A percentile compares a stretch with the other conserved stretches of the same genome.
These are phyloP conservation scores for Oryzias melastigma DNA, from an alignment of 2,113 vertebrate species.

Conservation along the genomic window DNA sequence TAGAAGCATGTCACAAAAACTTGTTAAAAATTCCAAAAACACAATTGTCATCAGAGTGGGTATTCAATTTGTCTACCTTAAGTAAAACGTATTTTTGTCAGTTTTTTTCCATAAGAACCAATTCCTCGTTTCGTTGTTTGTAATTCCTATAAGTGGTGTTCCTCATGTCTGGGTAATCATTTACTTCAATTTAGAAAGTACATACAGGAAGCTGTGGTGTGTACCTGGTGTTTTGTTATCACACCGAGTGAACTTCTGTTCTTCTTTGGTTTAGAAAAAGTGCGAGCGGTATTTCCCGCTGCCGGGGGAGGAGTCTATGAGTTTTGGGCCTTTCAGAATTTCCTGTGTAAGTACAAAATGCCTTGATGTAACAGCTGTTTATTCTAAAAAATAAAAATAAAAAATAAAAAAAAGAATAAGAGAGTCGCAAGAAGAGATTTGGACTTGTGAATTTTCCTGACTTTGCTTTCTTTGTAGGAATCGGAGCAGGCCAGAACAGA, in stretches of 20 bases:
- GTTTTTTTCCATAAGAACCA: background rate
- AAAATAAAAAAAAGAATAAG: background rate
- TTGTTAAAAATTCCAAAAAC: too few species aligned
- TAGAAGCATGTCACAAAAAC: too few species aligned
- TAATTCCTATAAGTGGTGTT: background rate
- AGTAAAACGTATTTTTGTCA: too few species aligned
- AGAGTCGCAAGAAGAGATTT: background rate
- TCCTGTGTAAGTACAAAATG: constrained; percentile 87
- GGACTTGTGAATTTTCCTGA: background rate
- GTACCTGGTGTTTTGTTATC: constrained; percentile 23
- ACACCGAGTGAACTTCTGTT: constrained; percentile 29
- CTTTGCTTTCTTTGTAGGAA: constrained; percentile 78
- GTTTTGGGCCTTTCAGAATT: constrained; percentile 92
- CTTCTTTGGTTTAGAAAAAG: constrained; percentile 87
- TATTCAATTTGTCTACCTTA: too few species aligned
- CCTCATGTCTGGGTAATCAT: constrained; percentile 9
- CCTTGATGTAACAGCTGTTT: constrained; percentile 13
- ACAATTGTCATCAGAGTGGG: too few species aligned
- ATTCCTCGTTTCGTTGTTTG: background rate
- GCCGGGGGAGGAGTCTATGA: constrained; percentile 84
- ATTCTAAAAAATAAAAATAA: background rate
- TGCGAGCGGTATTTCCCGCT: constrained; percentile 95
- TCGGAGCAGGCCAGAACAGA: constrained; percentile 90
- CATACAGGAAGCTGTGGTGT: constrained; percentile 39
- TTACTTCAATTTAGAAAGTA: constrained; percentile 17